Base-by-base conservation (phyloP, 2,888 invertebrate genomes). In the Macropis europaea region DNA sequence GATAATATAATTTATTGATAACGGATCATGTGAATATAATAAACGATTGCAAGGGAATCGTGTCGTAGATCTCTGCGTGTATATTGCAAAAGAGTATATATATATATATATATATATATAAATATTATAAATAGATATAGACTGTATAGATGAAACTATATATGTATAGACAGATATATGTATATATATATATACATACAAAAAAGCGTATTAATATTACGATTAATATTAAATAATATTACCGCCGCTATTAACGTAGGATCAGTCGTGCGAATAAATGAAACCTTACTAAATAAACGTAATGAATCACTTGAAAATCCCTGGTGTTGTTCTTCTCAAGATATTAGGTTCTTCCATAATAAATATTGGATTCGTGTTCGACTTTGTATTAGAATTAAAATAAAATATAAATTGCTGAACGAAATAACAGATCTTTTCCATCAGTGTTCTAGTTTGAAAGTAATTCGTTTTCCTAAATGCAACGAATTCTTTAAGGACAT, bases 21-120 rank as follows among this genome's bases (percentile, higher is more conserved):
- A 81, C 71, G 43, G 57, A 78, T 82, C 67, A 77, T 86, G 86
- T 86, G 85, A 85, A 86, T n/a, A n/a, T 85, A 78, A 76, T 69
- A 53, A 73, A 73, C 36, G 50, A 62, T 67, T 59, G 36, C 53
- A 56, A 40, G 63, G 53, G 50, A 64, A 57, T 69, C 61, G 61
- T 72, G 48, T 50, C 61, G 79, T 85, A 83, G 83, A 85, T 85
- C 83, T 83, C 83, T 85, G 86, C 84, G 85, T 88, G 86, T 88
- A 87, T 86, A 84, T 86, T 87, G 86, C 82, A 81, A 80, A 76
- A 76, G 74, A 79, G 60, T 57, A 42, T 61, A 79, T 76, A 76
- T 54, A 73, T 70, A 76, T 66, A 77, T 61, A 77, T 66, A 80
- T 71, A 79, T 74, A 80, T 76, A 73, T 63, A 73, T 70, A 73